Evolutionary conservation across 2,113 vertebrate genomes (phyloP).

Genomic region (Isurus oxyrinchus): DNA sequence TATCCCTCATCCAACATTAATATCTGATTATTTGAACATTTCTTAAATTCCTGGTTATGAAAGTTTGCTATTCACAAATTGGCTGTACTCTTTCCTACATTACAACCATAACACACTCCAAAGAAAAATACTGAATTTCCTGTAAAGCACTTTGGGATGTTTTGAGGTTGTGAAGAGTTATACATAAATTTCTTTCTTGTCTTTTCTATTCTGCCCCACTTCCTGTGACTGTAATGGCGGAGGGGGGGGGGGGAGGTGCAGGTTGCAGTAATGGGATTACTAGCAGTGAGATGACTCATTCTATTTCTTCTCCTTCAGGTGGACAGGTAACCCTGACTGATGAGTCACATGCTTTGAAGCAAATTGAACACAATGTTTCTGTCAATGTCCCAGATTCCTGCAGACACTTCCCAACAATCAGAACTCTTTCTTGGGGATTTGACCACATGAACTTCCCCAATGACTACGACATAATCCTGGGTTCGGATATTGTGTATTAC

Average conservation of each 20-base stretch:
- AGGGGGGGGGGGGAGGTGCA: not conserved
- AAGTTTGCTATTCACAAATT: not conserved
- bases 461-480: conserved; percentile 73
- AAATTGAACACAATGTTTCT: conserved; percentile 65
- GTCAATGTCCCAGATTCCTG: conserved; percentile 55
- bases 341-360: conserved; percentile 63
- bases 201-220: not conserved
- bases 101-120: not conserved
- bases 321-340: conserved; percentile 74
- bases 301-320: conserved; percentile 50
- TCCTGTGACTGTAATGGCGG: not conserved
- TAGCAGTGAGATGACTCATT: not conserved
- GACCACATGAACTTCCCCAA: conserved; percentile 62
- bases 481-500: conserved; percentile 73
- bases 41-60: not conserved
- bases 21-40: not conserved
- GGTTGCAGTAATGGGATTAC: not conserved
- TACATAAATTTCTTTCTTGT: not conserved
- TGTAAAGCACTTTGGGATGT: not conserved
- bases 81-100: not conserved
- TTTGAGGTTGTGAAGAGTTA: not conserved
- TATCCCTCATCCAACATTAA: not conserved
- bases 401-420: conserved; percentile 48
- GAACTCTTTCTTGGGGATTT: conserved; percentile 69
- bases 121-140: not conserved